Base-by-base conservation (phyloP, 2,888 invertebrate genomes). In the Drosophila basisetae region DNA sequence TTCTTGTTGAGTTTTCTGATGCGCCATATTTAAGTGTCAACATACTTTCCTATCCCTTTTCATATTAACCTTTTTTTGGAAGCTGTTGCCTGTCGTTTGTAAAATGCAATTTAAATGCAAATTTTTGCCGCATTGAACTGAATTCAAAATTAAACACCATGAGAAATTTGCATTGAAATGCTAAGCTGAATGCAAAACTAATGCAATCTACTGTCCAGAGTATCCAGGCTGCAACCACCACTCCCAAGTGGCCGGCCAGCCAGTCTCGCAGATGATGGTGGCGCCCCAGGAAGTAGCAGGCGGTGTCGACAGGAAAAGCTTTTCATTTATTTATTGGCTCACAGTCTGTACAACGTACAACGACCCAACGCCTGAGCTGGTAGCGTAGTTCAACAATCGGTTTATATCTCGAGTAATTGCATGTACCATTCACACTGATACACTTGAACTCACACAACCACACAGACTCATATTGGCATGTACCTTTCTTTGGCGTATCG, bases 401-500 rank as follows among this genome's bases (percentile, higher is more conserved):
- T 76, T 76, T 50, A 73, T 76, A 39, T 54, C 49, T 47, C 53
- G 30, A 62, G 55, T 69, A 73, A 76, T 73, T 63, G 47, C 55
- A 59, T 55, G 35, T 68, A 41, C 5, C 35, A 22, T 30, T 31
- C 47, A 33, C 64, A 37, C 67, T 9, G 18, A 13, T 41, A 41
- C 13, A 31, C 37, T 18, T 22, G 16, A 25, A 35, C 58, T 30
- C 47, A 68, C 50, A n/a, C 69, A 25, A 18, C 10, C 30, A 30
- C 10, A 13, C 5, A 37, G 18, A 33, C 2, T 7, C 28, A 39
- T 31, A 37, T 18, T 49, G 50, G 41, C 30, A 62, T n/a, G 93
- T 90, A 95, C 95, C 95, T 94, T 95, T 95, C 91, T 94, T 95
- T 76, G 94, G 94, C 91, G 94, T 85, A 52, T 88, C 85, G 75